Base-by-base conservation (phyloP, 1,140 invertebrate genomes). In the Paramacrobiotus metropolitanus region DNA sequence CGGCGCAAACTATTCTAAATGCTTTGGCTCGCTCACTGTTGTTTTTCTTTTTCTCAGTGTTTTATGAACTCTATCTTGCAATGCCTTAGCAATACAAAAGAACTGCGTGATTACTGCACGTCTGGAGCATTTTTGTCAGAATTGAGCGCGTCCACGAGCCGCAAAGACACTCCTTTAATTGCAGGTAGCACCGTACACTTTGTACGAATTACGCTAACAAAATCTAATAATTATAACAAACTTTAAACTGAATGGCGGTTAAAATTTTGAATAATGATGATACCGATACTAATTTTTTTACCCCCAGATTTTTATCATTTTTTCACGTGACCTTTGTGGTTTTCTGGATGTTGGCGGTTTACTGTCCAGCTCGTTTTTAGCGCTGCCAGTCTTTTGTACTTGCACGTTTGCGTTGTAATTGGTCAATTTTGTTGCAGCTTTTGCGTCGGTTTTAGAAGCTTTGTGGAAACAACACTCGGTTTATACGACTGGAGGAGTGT, bases 21-120 rank as follows among this genome's bases (percentile, higher is more conserved):
- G n/a, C n/a, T n/a, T n/a, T n/a, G n/a, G n/a, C n/a, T n/a, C n/a
- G n/a, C n/a, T n/a, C n/a, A n/a, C n/a, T n/a, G n/a, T n/a, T n/a
- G n/a, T n/a, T n/a, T 40, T 40, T n/a, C n/a, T n/a, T 40, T 61
- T 64, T 75, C 70, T 55, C 73, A 82, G 73, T 95, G 90, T 74
- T 95, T 93, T 74, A 93, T 95, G 87, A 94, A 94, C 78, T 89
- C 86, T 64, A 86, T 95, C 24, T 78, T 93, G 18, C 91, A 95
- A 77, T 94, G 90, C 70, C 74, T 95, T 67, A 87, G 86, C 66
- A 89, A 91, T 72, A 90, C 86, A 18, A 78, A 77, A 69, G 81
- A 80, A 29, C 73, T 92, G 31, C 72, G 87, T 34, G 85, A 89
- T 66, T 89, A 86, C 69, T 72, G 86, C 59, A 66, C 80, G 29